Percentiles rank a stretch among this genome's conserved stretches.
phyloP scores from a whole-genome alignment of 2,797 vertebrate genomes.

The Chloroceryle inda region DNA sequence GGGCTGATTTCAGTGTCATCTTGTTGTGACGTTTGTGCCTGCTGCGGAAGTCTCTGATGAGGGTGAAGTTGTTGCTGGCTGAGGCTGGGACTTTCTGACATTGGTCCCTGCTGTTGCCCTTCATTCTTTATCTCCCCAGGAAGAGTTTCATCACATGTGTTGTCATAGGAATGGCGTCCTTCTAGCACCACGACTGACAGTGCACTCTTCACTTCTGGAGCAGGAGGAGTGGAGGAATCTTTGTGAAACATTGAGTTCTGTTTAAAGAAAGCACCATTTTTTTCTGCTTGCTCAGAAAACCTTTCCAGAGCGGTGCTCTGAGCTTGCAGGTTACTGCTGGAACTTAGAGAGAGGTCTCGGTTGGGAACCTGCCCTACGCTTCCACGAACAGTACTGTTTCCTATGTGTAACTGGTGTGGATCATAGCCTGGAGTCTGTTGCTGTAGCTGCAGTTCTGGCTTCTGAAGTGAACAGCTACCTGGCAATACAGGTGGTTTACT shows the following conservation, averaged over 20 bases:
- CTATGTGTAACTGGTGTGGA: constrained; percentile 58
- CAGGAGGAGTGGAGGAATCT: constrained; percentile 79
- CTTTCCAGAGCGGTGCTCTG: constrained; percentile 76
- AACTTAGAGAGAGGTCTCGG: constrained; percentile 80
- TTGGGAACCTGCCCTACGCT: constrained; percentile 76
- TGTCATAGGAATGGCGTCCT: constrained; percentile 74
- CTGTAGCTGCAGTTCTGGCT: constrained; percentile 79
- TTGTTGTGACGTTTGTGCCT: constrained; percentile 74
- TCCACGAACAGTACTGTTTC: constrained; percentile 74
- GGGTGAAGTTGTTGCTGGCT: constrained; percentile 42
- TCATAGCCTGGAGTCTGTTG: constrained; percentile 77
- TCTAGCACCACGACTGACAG: constrained; percentile 67
- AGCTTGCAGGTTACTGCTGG: constrained; percentile 81
- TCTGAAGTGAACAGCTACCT: constrained; percentile 85
- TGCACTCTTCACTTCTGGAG: constrained; percentile 74
- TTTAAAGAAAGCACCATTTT: constrained; percentile 84
- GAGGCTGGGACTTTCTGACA: constrained; percentile 50
- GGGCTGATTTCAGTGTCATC: constrained; percentile 61
- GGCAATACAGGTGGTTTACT: constrained; percentile 78
- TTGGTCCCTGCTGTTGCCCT: constrained; percentile 64
- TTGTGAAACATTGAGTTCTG: constrained; percentile 83
- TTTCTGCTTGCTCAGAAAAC: constrained; percentile 80
- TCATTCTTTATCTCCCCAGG: constrained; percentile 76
- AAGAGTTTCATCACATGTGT: constrained; percentile 66
- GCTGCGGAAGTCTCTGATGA: constrained; percentile 80